Base-by-base conservation (phyloP, 2,113 vertebrate species). In the Corapipo altera region DNA sequence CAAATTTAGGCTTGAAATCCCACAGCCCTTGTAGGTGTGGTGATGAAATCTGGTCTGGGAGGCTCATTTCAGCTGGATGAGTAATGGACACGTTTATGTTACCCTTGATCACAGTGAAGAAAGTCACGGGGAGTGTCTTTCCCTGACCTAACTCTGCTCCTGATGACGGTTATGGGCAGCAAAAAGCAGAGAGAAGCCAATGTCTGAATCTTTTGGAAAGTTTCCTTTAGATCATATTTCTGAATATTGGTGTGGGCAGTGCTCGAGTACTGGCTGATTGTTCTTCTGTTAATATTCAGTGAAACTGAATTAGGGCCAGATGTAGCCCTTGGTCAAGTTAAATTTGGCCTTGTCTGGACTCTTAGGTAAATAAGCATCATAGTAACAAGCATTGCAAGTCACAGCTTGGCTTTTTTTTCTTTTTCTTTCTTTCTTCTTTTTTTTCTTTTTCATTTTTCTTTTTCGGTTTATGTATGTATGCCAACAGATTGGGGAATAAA, bases 21-120 rank as follows among this genome's bases (percentile, higher is more conserved):
- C 77, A 80, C 46, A 70, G 82, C 49, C 83, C 41, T 70, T 55
- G 26, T 91, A 95, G 89, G 71, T 79, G 87, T 94, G 64, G 81
- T 73, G 81, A 41, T 79, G 77, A 94, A 91, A 85, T 73, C 33
- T 93, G 57, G 9, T 75, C 77, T 58, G 66, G n/a, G 74, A 92
- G 66, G 35, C 37, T 91, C 26, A 23, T 73, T 95, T 91, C 81
- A 70, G 49, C n/a, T 48, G 55, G 20, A 24, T 95, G 96, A 96
- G 78, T 91, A 94, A 95, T 51, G 43, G 66, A 78, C 89, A 43
- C 1, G 1, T 89, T 76, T 52, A 48, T 41, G 30, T 79, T 97
- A 73, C 78, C 58, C 85, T 96, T 87, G 85, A 82, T 94, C 75
- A 8, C 0, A 0, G 62, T 73, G 78, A 88, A 35, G 51, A 91